These are phyloP conservation scores for Sesia bembeciformis DNA, from an alignment of 2,888 invertebrate genomes.

Conservation along the genomic window DNA sequence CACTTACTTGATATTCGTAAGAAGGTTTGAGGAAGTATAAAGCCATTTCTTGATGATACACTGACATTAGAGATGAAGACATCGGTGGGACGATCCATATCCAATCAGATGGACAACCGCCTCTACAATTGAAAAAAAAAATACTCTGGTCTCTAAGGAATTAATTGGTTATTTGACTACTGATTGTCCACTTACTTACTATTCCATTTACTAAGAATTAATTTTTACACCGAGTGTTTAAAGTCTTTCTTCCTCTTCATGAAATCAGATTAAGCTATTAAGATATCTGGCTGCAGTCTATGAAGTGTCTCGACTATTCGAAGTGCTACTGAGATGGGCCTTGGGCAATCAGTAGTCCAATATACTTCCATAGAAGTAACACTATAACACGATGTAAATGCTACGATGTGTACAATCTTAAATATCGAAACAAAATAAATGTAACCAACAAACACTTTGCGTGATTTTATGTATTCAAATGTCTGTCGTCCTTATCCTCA, in stretches of 20 bases:
- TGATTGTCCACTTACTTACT: not conserved
- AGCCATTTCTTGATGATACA: constrained; percentile 92
- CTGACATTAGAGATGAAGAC: constrained; percentile 83
- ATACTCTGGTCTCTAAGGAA: not conserved
- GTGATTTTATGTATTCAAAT: no score
- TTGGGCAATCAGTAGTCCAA: no score
- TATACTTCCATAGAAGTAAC: no score
- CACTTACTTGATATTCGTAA: constrained; percentile 89
- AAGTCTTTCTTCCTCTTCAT: not conserved
- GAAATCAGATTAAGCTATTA: not conserved
- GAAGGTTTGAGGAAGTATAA: constrained; percentile 89
- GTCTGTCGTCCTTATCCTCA: no score
- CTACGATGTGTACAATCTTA: no score
- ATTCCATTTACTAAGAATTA: not conserved
- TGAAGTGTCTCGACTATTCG: no score
- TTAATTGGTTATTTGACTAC: not conserved
- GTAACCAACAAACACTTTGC: no score
- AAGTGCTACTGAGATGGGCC: no score
- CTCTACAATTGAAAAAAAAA: constrained; percentile 34
- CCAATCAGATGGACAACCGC: constrained; percentile 91
- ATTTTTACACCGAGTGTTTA: not conserved
- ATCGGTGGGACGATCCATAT: constrained; percentile 86
- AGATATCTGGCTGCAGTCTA: no score
- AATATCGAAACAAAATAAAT: no score
- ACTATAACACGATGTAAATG: no score